Evolutionary conservation across 2,888 invertebrate species (phyloP), one percentile per base, ranked within the genome.

Genomic region (Drosophila neutralis): DNA sequence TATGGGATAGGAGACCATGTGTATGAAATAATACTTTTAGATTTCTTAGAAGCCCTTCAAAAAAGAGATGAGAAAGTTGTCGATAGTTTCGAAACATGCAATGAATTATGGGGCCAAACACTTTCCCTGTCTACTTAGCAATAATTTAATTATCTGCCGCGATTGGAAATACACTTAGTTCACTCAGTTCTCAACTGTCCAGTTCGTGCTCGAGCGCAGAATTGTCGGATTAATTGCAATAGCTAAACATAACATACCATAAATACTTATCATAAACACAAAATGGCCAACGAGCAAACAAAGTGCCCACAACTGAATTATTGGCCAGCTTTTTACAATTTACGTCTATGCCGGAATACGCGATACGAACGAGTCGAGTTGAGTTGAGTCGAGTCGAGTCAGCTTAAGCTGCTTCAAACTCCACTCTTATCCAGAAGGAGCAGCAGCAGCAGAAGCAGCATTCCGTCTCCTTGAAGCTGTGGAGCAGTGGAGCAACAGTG

Each of bases 181-280:
- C 33, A 3, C 4, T 33, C 49, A 58, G 51, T 54, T 60, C 56
- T 61, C 35, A 70, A 61, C 48, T 42, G 33, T 68, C 21, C 27
- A 24, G 68, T 36, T 82, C 87, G 89, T 87, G 87, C 71, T 78
- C 24, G 29, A 21, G 36, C 31, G 31, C 42, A 4, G 29, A 63
- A 58, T 71, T 79, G 77, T 76, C 85, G 86, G 89, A 82, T 87
- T 89, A 87, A 87, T 87, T 87, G 83, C 76, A 63, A 48, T 27
- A 66, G 56, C 59, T 56, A 36, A 51, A 15, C 31, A n/a, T 36
- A 56, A 42, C 57, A 64, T 27, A 40, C 48, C 62, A 64, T 65
- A 68, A 70, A 77, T 70, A 73, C 49, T 68, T 72, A 73, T 68
- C 64, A 64, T 70, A 58, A 73, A 40, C 58, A 29, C 21, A 33